A percentile compares a stretch with the other conserved stretches of the same genome.
These are phyloP conservation scores for Craseonycteris thonglongyai DNA, from an alignment of 2,113 vertebrate genomes.

Conservation along the genomic window DNA sequence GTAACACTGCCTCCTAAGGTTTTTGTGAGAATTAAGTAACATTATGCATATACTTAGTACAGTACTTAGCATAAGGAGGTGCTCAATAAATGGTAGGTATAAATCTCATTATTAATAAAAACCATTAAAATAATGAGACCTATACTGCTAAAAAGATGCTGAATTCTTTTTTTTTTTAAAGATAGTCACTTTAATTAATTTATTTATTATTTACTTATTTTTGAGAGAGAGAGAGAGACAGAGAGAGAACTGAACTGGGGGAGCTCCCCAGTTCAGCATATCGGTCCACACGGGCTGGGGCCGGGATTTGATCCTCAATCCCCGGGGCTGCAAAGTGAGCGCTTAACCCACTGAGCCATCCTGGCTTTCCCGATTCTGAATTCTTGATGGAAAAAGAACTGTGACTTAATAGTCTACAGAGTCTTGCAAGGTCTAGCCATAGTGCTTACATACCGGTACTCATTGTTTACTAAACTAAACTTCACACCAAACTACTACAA, in stretches of 20 bases:
- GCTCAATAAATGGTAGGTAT: slow-evolving; percentile 36
- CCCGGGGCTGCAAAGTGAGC: no score
- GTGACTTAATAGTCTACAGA: not conserved
- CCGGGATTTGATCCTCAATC: no score
- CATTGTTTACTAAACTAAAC: not conserved
- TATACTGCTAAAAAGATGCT: not conserved
- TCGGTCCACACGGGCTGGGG: no score
- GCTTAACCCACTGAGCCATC: no score
- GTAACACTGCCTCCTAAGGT: slow-evolving; percentile 21
- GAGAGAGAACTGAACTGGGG: no score
- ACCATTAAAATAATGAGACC: slow-evolving; percentile 9
- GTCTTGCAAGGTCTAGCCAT: not conserved
- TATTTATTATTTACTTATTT: no score
- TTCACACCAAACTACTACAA: not conserved
- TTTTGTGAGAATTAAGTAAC: slow-evolving; percentile 55
- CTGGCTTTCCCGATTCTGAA: no score
- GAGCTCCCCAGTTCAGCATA: no score
- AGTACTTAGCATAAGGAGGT: not conserved
- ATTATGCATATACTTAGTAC: not conserved
- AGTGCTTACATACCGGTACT: not conserved
- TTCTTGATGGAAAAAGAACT: not conserved
- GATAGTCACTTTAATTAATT: no score
- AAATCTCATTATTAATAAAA: slow-evolving; percentile 12
- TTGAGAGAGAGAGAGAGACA: no score
- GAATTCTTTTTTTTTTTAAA: no score